Conservation (phyloP, 2,888 invertebrate species). For the Cosmia pyralina region DNA sequence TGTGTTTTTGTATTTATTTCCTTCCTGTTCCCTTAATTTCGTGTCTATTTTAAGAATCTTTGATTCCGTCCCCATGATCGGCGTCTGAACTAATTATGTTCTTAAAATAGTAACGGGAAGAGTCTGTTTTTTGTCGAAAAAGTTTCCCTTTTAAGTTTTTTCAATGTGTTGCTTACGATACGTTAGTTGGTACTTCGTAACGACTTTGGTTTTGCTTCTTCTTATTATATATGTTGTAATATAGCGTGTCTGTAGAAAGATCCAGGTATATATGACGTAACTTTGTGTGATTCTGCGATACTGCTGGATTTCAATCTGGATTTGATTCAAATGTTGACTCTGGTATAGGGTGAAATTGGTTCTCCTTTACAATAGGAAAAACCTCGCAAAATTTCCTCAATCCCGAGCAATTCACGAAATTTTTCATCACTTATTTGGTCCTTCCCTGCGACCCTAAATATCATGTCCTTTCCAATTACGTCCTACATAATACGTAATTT, state of each 20-base stretch:
- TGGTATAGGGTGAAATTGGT: constrained; percentile 7
- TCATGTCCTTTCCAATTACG: constrained; percentile 45
- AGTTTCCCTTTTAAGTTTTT: constrained; percentile 8
- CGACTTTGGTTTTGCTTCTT: background rate
- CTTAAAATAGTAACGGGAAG: constrained; percentile 43
- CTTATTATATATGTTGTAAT: too few species aligned
- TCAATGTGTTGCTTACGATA: constrained; percentile 1
- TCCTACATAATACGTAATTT: constrained; percentile 45
- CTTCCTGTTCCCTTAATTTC: constrained; percentile 42
- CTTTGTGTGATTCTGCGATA: constrained; percentile 1
- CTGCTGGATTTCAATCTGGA: background rate
- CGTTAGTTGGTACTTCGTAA: background rate
- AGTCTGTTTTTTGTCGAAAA: constrained; percentile 50
- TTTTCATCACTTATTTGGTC: constrained; percentile 23
- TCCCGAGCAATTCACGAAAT: constrained; percentile 10
- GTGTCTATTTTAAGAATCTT: constrained; percentile 50
- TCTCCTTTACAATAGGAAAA: background rate
- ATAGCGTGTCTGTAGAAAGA: background rate
- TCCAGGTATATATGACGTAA: background rate
- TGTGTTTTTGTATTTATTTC: constrained; percentile 6
- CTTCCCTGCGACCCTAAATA: constrained; percentile 23
- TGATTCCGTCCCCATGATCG: constrained; percentile 58
- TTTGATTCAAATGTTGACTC: constrained; percentile 20
- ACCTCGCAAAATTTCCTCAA: constrained; percentile 15
- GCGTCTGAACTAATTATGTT: constrained; percentile 60